Percentiles rank a stretch among this genome's conserved stretches.
These are phyloP conservation scores for Takifugu flavidus DNA, from an alignment of 2,113 vertebrate genomes.

Conservation along the genomic window DNA sequence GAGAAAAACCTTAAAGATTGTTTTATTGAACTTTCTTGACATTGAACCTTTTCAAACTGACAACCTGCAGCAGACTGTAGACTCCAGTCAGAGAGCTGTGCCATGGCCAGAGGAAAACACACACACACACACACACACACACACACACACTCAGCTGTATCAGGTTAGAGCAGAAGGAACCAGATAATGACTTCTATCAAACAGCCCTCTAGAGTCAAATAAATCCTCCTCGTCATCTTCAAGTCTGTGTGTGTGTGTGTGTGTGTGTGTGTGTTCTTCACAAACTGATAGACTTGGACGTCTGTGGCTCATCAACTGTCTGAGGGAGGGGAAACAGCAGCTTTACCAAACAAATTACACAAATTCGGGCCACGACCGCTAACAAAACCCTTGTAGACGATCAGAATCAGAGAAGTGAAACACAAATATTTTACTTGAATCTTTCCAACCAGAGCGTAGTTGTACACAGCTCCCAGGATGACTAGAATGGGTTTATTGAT, in stretches of 20 bases:
- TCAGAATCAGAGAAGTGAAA: no score
- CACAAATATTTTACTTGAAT: no score
- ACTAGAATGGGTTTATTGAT: no score
- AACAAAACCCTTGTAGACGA: no score
- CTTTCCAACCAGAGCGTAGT: no score
- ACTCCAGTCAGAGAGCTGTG: neutral
- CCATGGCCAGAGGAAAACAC: constrained; percentile 13
- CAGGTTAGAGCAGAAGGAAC: constrained; percentile 51
- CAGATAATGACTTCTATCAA: constrained; percentile 61
- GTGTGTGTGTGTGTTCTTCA: constrained; percentile 2
- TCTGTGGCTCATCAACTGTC: neutral
- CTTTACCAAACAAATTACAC: no score
- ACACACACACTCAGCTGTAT: constrained; percentile 30
- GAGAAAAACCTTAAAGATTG: no score
- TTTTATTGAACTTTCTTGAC: no score
- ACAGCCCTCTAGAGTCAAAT: constrained; percentile 47
- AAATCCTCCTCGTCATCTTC: constrained; percentile 41
- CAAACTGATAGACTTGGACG: neutral
- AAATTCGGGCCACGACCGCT: no score
- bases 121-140: constrained; percentile 11
- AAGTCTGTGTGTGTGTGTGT: constrained; percentile 20
- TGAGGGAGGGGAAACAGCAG: no score
- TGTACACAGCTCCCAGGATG: no score
- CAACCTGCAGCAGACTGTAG: neutral
- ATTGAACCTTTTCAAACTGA: neutral